Base-by-base conservation (phyloP, 2,797 vertebrate species). In the Bradypodion pumilum region DNA sequence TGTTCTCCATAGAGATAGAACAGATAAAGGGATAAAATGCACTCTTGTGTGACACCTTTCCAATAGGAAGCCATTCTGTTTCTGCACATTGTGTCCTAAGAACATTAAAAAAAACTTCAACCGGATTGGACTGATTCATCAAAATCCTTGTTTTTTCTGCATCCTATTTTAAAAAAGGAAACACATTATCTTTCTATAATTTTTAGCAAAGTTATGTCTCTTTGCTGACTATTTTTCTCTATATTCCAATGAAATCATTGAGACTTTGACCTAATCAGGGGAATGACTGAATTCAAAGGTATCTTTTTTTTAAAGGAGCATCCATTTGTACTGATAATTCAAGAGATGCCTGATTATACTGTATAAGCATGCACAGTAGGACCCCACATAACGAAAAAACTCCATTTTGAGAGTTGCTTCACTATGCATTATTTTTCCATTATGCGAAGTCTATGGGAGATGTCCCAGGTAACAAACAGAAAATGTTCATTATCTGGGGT, bases 81-180 rank as follows among this genome's bases (percentile, higher is more conserved):
- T n/a, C n/a, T n/a, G n/a, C n/a, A n/a, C n/a, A n/a, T n/a, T n/a
- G n/a, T n/a, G n/a, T n/a, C n/a, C n/a, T n/a, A n/a, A n/a, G n/a
- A n/a, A n/a, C n/a, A n/a, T n/a, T n/a, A n/a, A n/a, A 83, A 40
- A 72, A 80, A 74, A 84, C 60, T 2, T 2, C 1, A 62, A 13
- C 3, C 19, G 74, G 1, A 75, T 29, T 37, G 81, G 88, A 70
- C 80, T 73, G 70, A 88, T 81, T 80, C 23, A 76, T 86, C 81
- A 75, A 91, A 76, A 1, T 0, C 27, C 68, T 90, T 82, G 7
- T 68, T 87, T 80, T 70, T 29, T 76, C 72, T 65, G 81, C 56
- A 80, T 59, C 83, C 89, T 49, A 32, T 19, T 40, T 69, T 78
- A 87, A 87, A 15, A 5, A 88, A n/a, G 44, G 60, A 84, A 60